Conservation (phyloP, 2,797 vertebrate genomes). For the Peromyscus eremicus region DNA sequence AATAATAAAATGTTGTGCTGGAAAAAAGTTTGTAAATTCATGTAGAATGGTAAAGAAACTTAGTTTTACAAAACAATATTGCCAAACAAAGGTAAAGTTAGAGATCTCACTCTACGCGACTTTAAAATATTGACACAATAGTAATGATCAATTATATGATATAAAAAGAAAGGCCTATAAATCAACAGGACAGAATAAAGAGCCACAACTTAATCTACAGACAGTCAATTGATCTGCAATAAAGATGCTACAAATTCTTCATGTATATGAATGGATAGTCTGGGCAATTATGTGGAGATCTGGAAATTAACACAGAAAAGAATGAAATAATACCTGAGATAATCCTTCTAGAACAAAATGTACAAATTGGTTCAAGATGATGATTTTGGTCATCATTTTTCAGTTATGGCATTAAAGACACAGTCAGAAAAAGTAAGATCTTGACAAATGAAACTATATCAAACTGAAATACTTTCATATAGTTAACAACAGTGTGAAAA, state of each 20-base stretch:
- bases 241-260: neutral
- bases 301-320: neutral
- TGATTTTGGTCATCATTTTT: neutral
- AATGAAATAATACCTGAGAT: neutral
- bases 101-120: neutral
- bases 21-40: neutral
- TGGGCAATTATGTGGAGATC: neutral
- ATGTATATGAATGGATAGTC: neutral
- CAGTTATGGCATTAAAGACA: neutral
- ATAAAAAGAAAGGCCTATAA: neutral
- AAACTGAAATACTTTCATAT: neutral
- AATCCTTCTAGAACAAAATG: neutral
- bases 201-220: neutral
- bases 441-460: neutral
- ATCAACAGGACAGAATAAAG: neutral
- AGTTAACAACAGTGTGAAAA: neutral
- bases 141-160: neutral
- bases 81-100: neutral
- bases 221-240: neutral
- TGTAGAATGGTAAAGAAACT: neutral
- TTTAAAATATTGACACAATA: neutral
- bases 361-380: neutral
- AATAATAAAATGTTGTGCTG: neutral
- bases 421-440: neutral
- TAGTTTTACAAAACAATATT: neutral